phyloP scores from a whole-genome alignment of 2,797 vertebrate genomes.

The Cygnus olor region DNA sequence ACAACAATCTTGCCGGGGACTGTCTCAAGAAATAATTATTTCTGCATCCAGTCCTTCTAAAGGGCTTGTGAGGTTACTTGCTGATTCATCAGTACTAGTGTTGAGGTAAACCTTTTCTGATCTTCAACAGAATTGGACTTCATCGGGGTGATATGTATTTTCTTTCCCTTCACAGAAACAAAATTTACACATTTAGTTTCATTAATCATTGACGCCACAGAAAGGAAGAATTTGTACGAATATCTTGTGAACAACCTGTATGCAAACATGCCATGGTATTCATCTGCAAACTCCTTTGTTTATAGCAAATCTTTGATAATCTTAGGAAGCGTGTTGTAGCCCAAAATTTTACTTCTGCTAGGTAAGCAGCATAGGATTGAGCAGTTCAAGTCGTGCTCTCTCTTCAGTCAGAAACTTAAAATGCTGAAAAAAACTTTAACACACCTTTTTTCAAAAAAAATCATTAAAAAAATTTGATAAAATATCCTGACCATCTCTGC shows the following conservation, averaged over 20 bases:
- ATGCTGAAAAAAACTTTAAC: neutral
- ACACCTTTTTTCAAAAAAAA: neutral
- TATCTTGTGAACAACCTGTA: neutral
- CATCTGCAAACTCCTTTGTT: neutral
- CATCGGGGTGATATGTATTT: neutral
- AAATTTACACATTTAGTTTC: neutral
- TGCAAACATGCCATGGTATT: neutral
- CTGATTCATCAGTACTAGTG: conserved; percentile 23
- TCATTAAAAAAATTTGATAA: neutral
- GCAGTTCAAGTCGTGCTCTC: neutral
- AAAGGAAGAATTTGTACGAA: neutral
- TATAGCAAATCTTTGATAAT: neutral
- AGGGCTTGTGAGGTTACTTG: conserved; percentile 22
- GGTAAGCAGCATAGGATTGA: neutral
- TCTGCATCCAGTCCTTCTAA: conserved; percentile 18
- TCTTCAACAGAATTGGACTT: neutral
- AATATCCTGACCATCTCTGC: neutral
- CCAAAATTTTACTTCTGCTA: neutral
- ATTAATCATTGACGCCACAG: neutral
- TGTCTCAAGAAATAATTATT: conserved; percentile 69
- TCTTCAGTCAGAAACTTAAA: neutral
- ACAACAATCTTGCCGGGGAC: conserved; percentile 33
- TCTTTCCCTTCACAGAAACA: neutral
- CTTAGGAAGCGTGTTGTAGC: neutral
- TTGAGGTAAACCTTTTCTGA: conserved; percentile 21